Conservation (phyloP, 2,113 vertebrate genomes). For the Phaethornis superciliosus region DNA sequence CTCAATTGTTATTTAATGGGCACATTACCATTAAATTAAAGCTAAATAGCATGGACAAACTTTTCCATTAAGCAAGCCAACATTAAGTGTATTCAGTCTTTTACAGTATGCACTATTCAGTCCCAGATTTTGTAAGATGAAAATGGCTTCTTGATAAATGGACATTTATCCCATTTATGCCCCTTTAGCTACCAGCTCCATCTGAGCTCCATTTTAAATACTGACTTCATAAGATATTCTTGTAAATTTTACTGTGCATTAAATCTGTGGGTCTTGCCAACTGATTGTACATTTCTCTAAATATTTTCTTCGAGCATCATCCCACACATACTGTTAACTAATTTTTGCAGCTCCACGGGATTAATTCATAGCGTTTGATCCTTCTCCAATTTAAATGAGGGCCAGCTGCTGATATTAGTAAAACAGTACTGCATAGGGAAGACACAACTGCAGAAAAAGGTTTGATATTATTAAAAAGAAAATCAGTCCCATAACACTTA, state of each 20-base stretch:
- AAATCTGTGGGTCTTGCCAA: neutral
- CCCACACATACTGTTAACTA: neutral
- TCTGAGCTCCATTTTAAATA: conserved; percentile 8
- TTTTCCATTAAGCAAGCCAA: conserved; percentile 32
- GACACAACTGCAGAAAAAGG: neutral
- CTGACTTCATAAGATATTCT: neutral
- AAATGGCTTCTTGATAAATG: neutral
- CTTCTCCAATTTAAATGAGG: neutral
- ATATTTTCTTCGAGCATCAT: neutral
- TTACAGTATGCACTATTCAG: neutral
- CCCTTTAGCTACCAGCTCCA: neutral
- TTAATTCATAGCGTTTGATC: neutral
- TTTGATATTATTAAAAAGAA: neutral
- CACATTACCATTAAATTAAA: conserved; percentile 64
- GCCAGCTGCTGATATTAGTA: neutral
- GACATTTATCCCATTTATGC: neutral
- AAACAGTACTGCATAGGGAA: neutral
- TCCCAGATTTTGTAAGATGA: neutral
- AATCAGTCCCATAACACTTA: neutral
- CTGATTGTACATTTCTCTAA: neutral
- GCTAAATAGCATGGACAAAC: conserved; percentile 10
- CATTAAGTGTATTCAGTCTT: conserved; percentile 14
- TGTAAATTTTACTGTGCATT: neutral
- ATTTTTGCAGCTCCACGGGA: neutral
- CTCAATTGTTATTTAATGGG: conserved; percentile 29